Base-by-base conservation (phyloP, 92 coral and sea anemone genomes). In the Virgularia gustaviana region DNA sequence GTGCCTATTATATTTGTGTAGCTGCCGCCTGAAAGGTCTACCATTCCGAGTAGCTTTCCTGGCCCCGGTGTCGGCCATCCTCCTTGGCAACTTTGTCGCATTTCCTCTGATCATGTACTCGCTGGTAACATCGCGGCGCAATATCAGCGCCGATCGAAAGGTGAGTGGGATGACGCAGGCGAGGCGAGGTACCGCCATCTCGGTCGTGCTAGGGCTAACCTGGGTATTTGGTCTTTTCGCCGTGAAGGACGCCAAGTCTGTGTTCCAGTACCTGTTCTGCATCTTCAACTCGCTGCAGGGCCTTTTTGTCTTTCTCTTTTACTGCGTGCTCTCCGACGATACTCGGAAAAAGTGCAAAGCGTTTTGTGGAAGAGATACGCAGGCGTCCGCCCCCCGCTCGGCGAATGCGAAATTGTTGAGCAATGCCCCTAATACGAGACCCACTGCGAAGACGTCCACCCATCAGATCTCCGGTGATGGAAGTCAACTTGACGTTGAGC, bases 171-270 rank as follows among this genome's bases (percentile, higher is more conserved):
- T 60, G 28, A 60, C 66, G 0, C 66, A 60, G 32, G 25, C 66
- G 10, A 60, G 66, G 24, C 66, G 43, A 27, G 66, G 27, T 60
- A 33, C 37, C 22, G 27, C 44, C 20, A 60, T 60, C 42, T 31
- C 37, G 8, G 66, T 60, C 36, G 42, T 60, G 2, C 66, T 60
- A 29, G 66, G 66, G n/a, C 66, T 60, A 1, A 60, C 66, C 42
- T 60, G 66, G 66, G n/a, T 60, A 19, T 60, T 60, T 60, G 66
- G 66, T 60, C 28, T 32, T 35, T 47, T 60, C 23, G 66, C 66
- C 18, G 37, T 60, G 43, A 35, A 24, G 37, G 66, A 60, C 9
- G 66, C 66, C 9, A 60, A 36, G 37, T 35, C 37, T n/a, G n/a
- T n/a, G n/a, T n/a, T n/a, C n/a, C n/a, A n/a, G n/a, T n/a, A n/a